Evolutionary conservation across 2,888 invertebrate species (phyloP).

Genomic region (Andricus quercusramuli): DNA sequence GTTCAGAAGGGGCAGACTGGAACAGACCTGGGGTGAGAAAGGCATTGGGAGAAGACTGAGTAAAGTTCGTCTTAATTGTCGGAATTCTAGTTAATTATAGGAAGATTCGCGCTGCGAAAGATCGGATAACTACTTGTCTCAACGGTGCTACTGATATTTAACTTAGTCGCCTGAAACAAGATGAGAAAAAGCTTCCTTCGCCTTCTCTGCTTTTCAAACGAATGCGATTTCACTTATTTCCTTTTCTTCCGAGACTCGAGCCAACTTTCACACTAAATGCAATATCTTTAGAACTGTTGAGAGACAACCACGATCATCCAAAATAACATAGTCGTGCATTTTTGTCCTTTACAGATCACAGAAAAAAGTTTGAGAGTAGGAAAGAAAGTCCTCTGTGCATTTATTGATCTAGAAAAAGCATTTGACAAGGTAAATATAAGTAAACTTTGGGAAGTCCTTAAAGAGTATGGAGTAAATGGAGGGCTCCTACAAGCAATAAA

Average conservation of each 20-base stretch:
- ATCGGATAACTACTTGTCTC: constrained; percentile 21
- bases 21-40: background rate
- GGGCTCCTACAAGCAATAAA: no score
- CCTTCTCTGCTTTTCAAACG: constrained; percentile 13
- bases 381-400: no score
- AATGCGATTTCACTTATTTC: constrained; percentile 17
- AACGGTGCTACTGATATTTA: constrained; percentile 1
- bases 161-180: constrained; percentile 16
- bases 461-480: no score
- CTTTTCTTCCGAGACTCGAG: constrained; percentile 1
- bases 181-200: constrained; percentile 22
- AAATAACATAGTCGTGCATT: background rate
- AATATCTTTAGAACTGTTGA: background rate
- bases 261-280: constrained; percentile 9
- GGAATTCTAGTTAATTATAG: constrained; percentile 53
- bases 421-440: no score
- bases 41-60: background rate
- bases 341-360: no score
- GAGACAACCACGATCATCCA: background rate
- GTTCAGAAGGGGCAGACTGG: background rate
- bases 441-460: no score
- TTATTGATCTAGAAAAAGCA: no score
- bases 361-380: no score
- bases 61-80: constrained; percentile 54
- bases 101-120: background rate